phyloP scores from a whole-genome alignment of 2,888 invertebrate genomes.

The Athalia cordata region DNA sequence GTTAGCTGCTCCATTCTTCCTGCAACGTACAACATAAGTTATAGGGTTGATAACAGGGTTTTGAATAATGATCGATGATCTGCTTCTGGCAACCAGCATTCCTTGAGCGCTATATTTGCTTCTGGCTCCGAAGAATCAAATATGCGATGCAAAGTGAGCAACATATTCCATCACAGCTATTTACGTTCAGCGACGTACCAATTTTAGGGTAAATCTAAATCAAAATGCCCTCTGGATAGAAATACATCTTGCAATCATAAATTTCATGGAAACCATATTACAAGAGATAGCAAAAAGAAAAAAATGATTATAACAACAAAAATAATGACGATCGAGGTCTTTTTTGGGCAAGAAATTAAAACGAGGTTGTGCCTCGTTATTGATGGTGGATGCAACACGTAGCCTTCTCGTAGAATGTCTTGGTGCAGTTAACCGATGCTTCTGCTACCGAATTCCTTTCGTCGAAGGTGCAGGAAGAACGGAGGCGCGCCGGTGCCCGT shows the following conservation, averaged over 20 bases:
- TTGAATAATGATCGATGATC: too few species aligned
- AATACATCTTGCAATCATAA: neutral
- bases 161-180: slow-evolving; percentile 2
- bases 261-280: neutral
- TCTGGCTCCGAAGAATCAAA: neutral
- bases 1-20: too few species aligned
- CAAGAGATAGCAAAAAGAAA: neutral
- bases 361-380: slow-evolving; percentile 23
- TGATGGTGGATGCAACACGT: slow-evolving; percentile 37
- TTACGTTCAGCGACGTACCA: neutral
- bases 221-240: too few species aligned
- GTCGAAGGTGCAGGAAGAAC: slow-evolving; percentile 31
- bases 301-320: too few species aligned
- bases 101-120: slow-evolving; percentile 5
- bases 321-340: too few species aligned
- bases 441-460: slow-evolving; percentile 43
- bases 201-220: too few species aligned
- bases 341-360: slow-evolving; percentile 3
- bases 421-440: slow-evolving; percentile 29
- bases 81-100: too few species aligned
- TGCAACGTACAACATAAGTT: too few species aligned
- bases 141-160: slow-evolving; percentile 9
- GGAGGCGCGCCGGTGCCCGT: slow-evolving; percentile 37
- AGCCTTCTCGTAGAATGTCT: slow-evolving; percentile 31
- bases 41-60: too few species aligned